Evolutionary conservation across 2,888 invertebrate genomes (phyloP), one percentile per base, ranked within the genome.

Genomic region (Cryptocephalus moraei): DNA sequence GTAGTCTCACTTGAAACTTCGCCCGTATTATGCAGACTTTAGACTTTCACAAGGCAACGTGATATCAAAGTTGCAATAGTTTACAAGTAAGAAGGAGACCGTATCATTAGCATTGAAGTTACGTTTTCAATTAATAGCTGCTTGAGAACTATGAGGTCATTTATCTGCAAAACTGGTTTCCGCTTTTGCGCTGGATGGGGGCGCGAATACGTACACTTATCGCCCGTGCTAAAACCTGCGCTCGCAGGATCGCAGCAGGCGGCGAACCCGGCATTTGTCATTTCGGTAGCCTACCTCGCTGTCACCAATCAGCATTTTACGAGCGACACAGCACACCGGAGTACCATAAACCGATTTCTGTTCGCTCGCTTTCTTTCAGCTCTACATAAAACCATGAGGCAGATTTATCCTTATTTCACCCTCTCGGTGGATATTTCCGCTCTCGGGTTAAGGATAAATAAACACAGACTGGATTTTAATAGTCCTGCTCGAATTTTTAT

Each of bases 301-400:
- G 65, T 64, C 66, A 61, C 64, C 67, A 67, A 66, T 67, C 67
- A 67, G 62, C 66, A 62, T 66, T 67, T 67, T 66, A 67, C 66
- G 67, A 65, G 60, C 61, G 54, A 52, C 63, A 65, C 64, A 59
- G 60, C 64, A 62, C 67, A 59, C 66, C 49, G 53, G 66, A 63
- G 66, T 59, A 58, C 62, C 60, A 61, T 67, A 67, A 67, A 67
- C 61, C 67, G 63, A 66, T 67, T 66, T 57, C 58, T 53, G 49
- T 55, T 56, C 55, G 50, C 52, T 56, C 50, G 56, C 54, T 59
- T 61, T 55, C 59, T 58, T 57, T 54, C 48, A 50, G 49, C 54
- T 51, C 54, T 48, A 51, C 51, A 22, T 56, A 55, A 53, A 45
- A 46, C 46, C 47, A 43, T 46, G 38, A 42, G 39, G 33, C 47